A percentile compares a stretch with the other conserved stretches of the same genome.
Conservation (phyloP, 1,140 invertebrate species). For the Orius insidiosus region DNA sequence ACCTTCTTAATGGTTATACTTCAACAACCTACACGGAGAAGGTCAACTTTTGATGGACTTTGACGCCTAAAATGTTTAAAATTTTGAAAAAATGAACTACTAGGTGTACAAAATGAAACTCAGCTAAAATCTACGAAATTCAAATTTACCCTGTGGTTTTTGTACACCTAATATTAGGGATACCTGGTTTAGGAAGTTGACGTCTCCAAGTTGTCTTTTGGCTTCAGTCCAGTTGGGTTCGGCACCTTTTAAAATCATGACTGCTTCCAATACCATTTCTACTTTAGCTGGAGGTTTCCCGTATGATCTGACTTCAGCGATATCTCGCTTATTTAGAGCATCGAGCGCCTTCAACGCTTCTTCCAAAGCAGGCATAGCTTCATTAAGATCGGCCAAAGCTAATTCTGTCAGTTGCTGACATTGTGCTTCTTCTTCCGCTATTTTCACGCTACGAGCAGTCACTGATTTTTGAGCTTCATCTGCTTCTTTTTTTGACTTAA, state of each 20-base stretch:
- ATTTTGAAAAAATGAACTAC: too few relatives aligned
- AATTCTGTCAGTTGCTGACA: slow-evolving; percentile 61
- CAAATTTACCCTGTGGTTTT: too few relatives aligned
- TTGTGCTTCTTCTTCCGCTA: slow-evolving; percentile 57
- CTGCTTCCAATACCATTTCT: slow-evolving; percentile 76
- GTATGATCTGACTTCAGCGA: slow-evolving; percentile 76
- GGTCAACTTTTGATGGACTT: too few relatives aligned
- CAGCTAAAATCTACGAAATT: too few relatives aligned
- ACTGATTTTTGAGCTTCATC: slow-evolving; percentile 59
- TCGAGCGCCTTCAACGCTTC: slow-evolving; percentile 67
- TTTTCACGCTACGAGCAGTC: slow-evolving; percentile 43
- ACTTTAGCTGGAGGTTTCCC: slow-evolving; percentile 63
- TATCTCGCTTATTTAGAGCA: slow-evolving; percentile 70
- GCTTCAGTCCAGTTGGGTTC: slow-evolving; percentile 73
- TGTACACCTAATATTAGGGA: neutral
- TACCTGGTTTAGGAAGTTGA: slow-evolving; percentile 46
- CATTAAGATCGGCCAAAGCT: slow-evolving; percentile 59
- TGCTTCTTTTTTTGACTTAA: slow-evolving; percentile 58
- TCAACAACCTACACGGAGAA: too few relatives aligned
- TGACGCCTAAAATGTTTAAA: too few relatives aligned
- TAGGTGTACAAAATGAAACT: too few relatives aligned
- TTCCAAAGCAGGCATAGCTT: slow-evolving; percentile 67
- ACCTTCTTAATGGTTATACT: too few relatives aligned
- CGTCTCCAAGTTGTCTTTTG: slow-evolving; percentile 62
- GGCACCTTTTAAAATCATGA: slow-evolving; percentile 59